Percentiles rank a stretch among this genome's conserved stretches.
Evolutionary conservation across 2,888 invertebrate genomes (phyloP).

Genomic region (Alsophila aescularia): DNA sequence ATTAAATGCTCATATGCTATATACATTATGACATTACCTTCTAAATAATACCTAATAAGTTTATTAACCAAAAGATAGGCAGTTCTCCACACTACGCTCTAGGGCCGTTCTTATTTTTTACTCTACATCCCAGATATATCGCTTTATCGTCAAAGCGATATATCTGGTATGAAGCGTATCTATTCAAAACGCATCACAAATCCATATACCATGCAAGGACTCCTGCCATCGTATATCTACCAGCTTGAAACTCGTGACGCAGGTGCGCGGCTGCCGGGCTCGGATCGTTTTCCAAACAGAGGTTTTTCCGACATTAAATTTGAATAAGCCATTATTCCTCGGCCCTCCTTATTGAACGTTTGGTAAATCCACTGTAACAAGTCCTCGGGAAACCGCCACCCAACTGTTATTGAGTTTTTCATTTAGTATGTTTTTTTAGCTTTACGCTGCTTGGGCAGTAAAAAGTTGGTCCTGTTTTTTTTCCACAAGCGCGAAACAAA

Average conservation of each 20-base stretch:
- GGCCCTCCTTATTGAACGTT: slow-evolving; percentile 51
- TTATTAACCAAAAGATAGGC: too few relatives aligned
- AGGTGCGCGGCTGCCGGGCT: slow-evolving; percentile 42
- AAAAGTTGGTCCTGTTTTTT: slow-evolving; percentile 17
- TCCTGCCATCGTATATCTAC: neutral
- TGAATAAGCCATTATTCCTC: slow-evolving; percentile 76
- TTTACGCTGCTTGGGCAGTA: slow-evolving; percentile 20
- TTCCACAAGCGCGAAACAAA: neutral
- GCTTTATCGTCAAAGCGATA: too few relatives aligned
- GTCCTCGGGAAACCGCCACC: slow-evolving; percentile 44
- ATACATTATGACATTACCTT: too few relatives aligned
- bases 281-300: slow-evolving; percentile 73
- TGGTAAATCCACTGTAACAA: slow-evolving; percentile 54
- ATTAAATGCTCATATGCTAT: too few relatives aligned
- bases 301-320: slow-evolving; percentile 71
- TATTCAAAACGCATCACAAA: neutral
- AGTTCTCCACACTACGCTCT: too few relatives aligned
- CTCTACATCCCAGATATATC: too few relatives aligned
- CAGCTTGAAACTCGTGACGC: slow-evolving; percentile 19
- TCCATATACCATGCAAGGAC: neutral
- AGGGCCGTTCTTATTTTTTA: too few relatives aligned
- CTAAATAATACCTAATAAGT: too few relatives aligned
- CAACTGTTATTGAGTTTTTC: slow-evolving; percentile 39
- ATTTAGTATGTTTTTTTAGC: slow-evolving; percentile 25
- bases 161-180: neutral